Percentiles rank a stretch among this genome's conserved stretches.
Conservation (phyloP, 2,797 vertebrate species). For the Neomorphus geoffroyi region DNA sequence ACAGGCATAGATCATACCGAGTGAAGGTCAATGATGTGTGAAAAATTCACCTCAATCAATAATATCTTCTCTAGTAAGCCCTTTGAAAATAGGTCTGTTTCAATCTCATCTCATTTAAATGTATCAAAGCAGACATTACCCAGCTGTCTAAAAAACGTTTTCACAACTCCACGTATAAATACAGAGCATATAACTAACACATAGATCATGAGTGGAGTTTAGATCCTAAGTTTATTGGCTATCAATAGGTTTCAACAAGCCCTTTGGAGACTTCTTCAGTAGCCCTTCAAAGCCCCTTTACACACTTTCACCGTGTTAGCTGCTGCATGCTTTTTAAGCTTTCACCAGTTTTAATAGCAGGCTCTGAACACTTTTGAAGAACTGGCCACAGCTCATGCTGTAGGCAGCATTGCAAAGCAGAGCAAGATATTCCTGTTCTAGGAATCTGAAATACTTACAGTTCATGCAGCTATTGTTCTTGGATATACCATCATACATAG, state of each 20-base stretch:
- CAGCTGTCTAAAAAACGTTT: not conserved
- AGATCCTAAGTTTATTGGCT: not conserved
- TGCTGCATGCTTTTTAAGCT: not conserved
- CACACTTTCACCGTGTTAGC: not conserved
- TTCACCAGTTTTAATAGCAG: not conserved
- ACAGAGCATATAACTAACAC: not conserved
- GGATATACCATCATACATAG: not conserved
- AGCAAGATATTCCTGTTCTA: slow-evolving; percentile 49
- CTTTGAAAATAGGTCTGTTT: not conserved
- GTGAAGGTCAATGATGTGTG: not conserved
- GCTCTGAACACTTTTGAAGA: not conserved
- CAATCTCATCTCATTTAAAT: not conserved
- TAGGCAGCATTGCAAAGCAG: slow-evolving; percentile 13
- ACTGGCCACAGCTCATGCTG: slow-evolving; percentile 4
- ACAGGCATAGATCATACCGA: not conserved
- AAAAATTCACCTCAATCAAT: not conserved
- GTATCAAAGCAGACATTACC: not conserved
- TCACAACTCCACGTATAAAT: not conserved
- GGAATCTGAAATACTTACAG: not conserved
- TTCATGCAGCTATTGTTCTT: not conserved
- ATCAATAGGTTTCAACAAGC: not conserved
- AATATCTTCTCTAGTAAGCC: not conserved
- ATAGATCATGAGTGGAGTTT: accelerated
- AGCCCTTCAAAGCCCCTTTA: not conserved
- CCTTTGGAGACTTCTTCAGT: not conserved